Evolutionary conservation across 2,797 vertebrate genomes (phyloP), one percentile per base, ranked within the genome.

Genomic region (Periparus ater): DNA sequence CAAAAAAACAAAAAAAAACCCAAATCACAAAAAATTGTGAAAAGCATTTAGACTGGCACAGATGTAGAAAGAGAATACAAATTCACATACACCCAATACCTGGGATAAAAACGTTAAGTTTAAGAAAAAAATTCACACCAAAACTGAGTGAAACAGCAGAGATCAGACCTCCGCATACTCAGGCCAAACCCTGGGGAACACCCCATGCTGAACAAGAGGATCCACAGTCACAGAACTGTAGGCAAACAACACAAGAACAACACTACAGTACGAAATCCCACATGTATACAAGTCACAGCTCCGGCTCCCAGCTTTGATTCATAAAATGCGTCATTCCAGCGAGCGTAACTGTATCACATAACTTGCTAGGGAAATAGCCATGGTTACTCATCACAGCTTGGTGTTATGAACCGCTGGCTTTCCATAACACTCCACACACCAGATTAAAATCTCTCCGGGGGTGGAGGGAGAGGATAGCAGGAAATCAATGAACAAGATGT

Each of bases 301-400:
- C 86, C 53, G 58, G 73, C 85, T 88, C 70, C 54, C 85, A 44
- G 72, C 84, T 91, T 93, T 92, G 81, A 95, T 95, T 94, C 94
- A 93, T 63, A 45, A 88, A 93, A 51, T 34, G 23, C 23, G 32
- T 96, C 94, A 96, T 58, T 70, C 29, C 60, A 48, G 71, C 79
- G 55, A 92, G 71, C 0, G 0, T 51, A 93, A 93, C 34, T 55
- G 14, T 48, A 91, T 77, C 89, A 36, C 50, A 36, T 47, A 83
- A 82, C 91, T 95, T 80, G 75, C 73, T 50, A 40, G 89, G 88
- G 75, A 94, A 94, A 94, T 6, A 91, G 85, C 65, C 82, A 61
- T 73, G 68, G 85, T 93, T 95, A 95, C 91, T 90, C 91, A 94
- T 29, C 38, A 40, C 79, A 91, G 79, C 29, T 84, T 74, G 85